phyloP scores from a whole-genome alignment of 2,888 invertebrate species.

The Meiosimyza decipiens region DNA sequence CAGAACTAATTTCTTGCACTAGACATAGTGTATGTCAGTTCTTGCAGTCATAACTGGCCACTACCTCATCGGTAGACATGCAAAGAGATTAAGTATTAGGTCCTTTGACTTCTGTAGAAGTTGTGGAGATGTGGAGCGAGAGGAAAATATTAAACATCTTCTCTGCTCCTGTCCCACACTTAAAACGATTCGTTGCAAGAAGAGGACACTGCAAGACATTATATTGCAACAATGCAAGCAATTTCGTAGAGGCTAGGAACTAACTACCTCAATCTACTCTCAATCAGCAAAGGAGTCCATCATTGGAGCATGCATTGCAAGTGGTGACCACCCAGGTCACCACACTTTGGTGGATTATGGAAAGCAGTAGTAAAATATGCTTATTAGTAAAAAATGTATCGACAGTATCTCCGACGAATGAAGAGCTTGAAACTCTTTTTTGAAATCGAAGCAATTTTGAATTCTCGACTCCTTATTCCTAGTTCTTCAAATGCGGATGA shows the following conservation, averaged over 20 bases:
- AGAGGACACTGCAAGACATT: not conserved
- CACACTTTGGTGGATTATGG: not conserved
- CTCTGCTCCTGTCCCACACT: too few relatives aligned
- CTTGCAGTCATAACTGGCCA: too few relatives aligned
- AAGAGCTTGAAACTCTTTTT: not conserved
- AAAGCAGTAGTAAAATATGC: not conserved
- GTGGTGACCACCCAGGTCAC: not conserved
- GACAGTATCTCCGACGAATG: not conserved
- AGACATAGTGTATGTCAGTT: too few relatives aligned
- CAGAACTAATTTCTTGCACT: too few relatives aligned
- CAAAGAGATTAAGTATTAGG: too few relatives aligned
- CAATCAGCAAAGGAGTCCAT: too few relatives aligned
- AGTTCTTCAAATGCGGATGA: not conserved
- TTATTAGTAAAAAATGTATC: not conserved
- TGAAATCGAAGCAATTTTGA: not conserved
- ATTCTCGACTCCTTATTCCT: not conserved
- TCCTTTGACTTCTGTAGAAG: too few relatives aligned
- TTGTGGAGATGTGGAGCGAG: too few relatives aligned
- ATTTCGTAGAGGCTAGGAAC: too few relatives aligned
- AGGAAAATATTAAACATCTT: too few relatives aligned
- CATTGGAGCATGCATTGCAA: not conserved
- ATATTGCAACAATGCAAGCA: not conserved
- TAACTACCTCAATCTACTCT: too few relatives aligned
- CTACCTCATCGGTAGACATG: too few relatives aligned
- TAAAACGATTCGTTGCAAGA: slow-evolving; percentile 35